phyloP scores from a whole-genome alignment of 2,797 vertebrate species.

The Vultur gryphus region DNA sequence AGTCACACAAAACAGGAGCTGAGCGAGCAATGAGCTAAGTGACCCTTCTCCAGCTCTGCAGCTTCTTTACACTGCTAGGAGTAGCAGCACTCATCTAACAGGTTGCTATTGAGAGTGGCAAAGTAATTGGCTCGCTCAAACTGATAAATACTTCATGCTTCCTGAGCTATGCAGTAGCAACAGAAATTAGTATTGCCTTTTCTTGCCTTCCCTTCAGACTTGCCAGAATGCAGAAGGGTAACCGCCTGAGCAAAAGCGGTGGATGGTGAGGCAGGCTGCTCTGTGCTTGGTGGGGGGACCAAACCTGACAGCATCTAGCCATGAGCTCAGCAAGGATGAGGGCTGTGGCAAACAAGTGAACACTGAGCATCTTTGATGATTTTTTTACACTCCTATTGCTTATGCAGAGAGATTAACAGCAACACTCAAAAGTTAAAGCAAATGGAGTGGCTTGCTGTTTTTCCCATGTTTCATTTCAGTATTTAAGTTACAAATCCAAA shows the following conservation, averaged over 20 bases:
- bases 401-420: not conserved
- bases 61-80: not conserved
- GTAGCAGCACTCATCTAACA: not conserved
- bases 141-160: not conserved
- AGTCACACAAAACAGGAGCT: not conserved
- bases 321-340: not conserved
- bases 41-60: not conserved
- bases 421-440: not conserved
- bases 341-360: not conserved
- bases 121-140: not conserved
- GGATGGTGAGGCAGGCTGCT: not conserved
- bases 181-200: not conserved
- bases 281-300: rapidly evolving
- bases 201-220: not conserved
- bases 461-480: not conserved
- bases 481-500: not conserved
- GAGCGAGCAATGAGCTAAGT: not conserved
- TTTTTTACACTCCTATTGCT: not conserved
- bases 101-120: not conserved
- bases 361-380: not conserved
- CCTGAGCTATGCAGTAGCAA: not conserved
- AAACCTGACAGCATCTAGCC: not conserved
- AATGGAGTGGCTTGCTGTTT: not conserved
- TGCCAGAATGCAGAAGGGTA: not conserved
- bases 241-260: not conserved